Percentiles rank a stretch among this genome's conserved stretches.
Evolutionary conservation across 2,888 invertebrate genomes (phyloP).

Genomic region (Morpho achilles): DNA sequence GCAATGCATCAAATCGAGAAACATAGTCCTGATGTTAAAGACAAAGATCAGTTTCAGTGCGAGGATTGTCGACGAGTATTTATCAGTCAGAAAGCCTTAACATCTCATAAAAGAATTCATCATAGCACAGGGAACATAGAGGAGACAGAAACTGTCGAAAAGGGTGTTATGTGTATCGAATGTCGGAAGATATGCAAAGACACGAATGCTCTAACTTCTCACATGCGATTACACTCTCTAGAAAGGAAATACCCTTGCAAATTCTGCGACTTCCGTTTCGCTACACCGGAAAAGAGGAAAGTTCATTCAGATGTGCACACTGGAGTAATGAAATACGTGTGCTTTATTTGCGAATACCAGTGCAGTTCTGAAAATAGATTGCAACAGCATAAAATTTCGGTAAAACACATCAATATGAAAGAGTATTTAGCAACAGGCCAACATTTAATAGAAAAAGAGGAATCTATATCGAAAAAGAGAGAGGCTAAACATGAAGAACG

Average conservation of each 20-base stretch:
- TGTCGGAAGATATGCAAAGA: slow-evolving; percentile 69
- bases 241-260: slow-evolving; percentile 68
- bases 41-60: slow-evolving; percentile 59
- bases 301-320: slow-evolving; percentile 63
- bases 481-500: slow-evolving; percentile 13
- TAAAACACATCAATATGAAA: slow-evolving; percentile 65
- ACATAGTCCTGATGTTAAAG: slow-evolving; percentile 57
- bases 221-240: slow-evolving; percentile 63
- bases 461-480: slow-evolving; percentile 39
- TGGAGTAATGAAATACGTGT: slow-evolving; percentile 70
- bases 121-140: slow-evolving; percentile 50
- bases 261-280: slow-evolving; percentile 68
- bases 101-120: slow-evolving; percentile 61
- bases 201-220: slow-evolving; percentile 55
- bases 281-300: slow-evolving; percentile 62
- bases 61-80: slow-evolving; percentile 64
- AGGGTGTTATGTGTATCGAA: slow-evolving; percentile 63
- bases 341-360: slow-evolving; percentile 70
- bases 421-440: slow-evolving; percentile 59
- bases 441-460: slow-evolving; percentile 42
- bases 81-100: slow-evolving; percentile 59
- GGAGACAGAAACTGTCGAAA: slow-evolving; percentile 43
- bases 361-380: slow-evolving; percentile 66
- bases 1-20: slow-evolving; percentile 62
- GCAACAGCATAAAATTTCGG: slow-evolving; percentile 57